Percentiles rank a stretch among this genome's conserved stretches.
Conservation (phyloP, 2,888 invertebrate species). For the Netelia fuscicornis region DNA sequence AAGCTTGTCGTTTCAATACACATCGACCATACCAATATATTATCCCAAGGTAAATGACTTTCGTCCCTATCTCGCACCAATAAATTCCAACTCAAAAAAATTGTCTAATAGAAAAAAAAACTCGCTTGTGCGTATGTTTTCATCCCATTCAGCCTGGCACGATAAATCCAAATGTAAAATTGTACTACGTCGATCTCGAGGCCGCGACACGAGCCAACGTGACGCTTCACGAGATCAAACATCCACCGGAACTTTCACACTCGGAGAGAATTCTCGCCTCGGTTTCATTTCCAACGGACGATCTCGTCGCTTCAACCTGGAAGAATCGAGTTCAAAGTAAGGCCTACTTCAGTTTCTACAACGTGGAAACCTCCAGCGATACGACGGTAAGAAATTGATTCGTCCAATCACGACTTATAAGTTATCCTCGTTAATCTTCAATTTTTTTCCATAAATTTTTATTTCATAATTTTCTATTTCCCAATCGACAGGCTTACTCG, state of each 20-base stretch:
- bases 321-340: slow-evolving; percentile 95
- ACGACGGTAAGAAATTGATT: slow-evolving; percentile 75
- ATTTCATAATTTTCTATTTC: slow-evolving; percentile 23
- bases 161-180: slow-evolving; percentile 88
- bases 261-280: slow-evolving; percentile 88
- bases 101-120: neutral
- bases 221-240: slow-evolving; percentile 82
- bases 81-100: neutral
- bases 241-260: slow-evolving; percentile 79
- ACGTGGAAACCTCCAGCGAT: slow-evolving; percentile 81
- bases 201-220: slow-evolving; percentile 79
- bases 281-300: slow-evolving; percentile 91
- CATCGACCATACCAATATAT: slow-evolving; percentile 89
- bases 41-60: slow-evolving; percentile 90
- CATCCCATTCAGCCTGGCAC: slow-evolving; percentile 87
- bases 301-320: slow-evolving; percentile 92
- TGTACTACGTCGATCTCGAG: slow-evolving; percentile 87
- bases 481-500: slow-evolving; percentile 74
- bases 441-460: slow-evolving; percentile 7
- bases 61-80: neutral
- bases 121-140: slow-evolving; percentile 2
- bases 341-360: slow-evolving; percentile 88
- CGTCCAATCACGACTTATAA: neutral
- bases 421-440: neutral
- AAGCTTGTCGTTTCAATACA: slow-evolving; percentile 91